Conservation (phyloP, 1,140 invertebrate genomes). For the Bombus pyrosoma region DNA sequence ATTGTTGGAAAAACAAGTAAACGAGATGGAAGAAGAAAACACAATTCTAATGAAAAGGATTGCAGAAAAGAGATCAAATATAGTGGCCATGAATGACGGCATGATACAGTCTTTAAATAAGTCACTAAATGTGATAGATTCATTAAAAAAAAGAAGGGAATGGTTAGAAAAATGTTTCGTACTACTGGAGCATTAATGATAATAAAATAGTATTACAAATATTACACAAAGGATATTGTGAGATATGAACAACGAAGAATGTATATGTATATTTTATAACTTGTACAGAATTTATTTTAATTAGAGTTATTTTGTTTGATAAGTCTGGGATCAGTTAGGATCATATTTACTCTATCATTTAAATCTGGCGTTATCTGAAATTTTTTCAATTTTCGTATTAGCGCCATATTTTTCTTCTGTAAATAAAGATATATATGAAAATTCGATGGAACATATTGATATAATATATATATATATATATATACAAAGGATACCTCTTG, state of each 20-base stretch:
- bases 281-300: not conserved
- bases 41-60: slow-evolving; percentile 58
- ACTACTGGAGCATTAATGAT: not conserved
- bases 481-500: slow-evolving; percentile 46
- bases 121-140: slow-evolving; percentile 13
- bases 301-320: not conserved
- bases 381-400: slow-evolving; percentile 39
- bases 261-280: not conserved
- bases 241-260: not conserved
- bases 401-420: slow-evolving; percentile 60
- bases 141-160: slow-evolving; percentile 25
- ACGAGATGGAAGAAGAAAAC: slow-evolving; percentile 68
- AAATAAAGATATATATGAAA: slow-evolving; percentile 12
- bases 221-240: not conserved
- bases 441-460: too few species aligned
- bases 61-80: slow-evolving; percentile 53
- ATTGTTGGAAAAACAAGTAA: slow-evolving; percentile 57
- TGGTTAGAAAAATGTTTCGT: slow-evolving; percentile 33
- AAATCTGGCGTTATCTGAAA: slow-evolving; percentile 19
- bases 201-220: slow-evolving; percentile 15
- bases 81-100: slow-evolving; percentile 22
- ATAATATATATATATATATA: not conserved
- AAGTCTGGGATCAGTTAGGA: slow-evolving; percentile 12
- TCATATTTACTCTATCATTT: slow-evolving; percentile 13
- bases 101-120: slow-evolving; percentile 29